Evolutionary conservation across 2,113 vertebrate species (phyloP), one percentile per base, ranked within the genome.

Genomic region (Oreochromis aureus): DNA sequence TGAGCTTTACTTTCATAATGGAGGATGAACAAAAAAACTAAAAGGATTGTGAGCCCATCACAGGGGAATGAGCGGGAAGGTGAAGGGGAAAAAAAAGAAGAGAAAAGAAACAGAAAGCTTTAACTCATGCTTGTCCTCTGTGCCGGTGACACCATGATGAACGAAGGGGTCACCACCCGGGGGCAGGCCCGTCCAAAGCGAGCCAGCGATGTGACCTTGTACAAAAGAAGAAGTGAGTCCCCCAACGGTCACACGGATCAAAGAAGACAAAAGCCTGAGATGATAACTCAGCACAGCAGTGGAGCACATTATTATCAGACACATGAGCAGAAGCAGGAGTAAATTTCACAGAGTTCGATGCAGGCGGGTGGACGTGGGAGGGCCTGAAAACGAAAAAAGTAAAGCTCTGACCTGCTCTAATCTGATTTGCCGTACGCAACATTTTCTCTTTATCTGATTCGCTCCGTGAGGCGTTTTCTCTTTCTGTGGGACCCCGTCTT

Each of bases 101-200:
- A 81, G 69, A 84, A 87, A 83, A 78, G 82, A 86, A 66, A 83
- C 79, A 19, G 84, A 91, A 79, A 91, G 91, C 93, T 86, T 93
- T 94, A 93, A 95, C 92, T 95, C 93, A 94, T 89, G 85, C 89
- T 81, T 82, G 86, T 92, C 89, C 87, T 94, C 90, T 92, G 90
- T 92, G 90, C 86, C 46, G 93, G 87, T 94, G 95, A 94, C 95
- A 95, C 93, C 88, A 91, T 94, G 94, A 95, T 95, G 89, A 94
- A 96, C 91, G 93, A 83, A 95, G 92, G 91, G 95, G 95, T 96
- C 95, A 95, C 94, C 94, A 93, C 93, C 93, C 91, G 84, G 94
- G 95, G 93, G 92, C 87, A 86, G 89, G 86, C 87, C 82, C 79
- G 61, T 90, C 88, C 94, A 88, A 83, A 93, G 80, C 89, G 86